Evolutionary conservation across 2,113 vertebrate species (phyloP).

Genomic region (Cyphomyrus plagiostoma): DNA sequence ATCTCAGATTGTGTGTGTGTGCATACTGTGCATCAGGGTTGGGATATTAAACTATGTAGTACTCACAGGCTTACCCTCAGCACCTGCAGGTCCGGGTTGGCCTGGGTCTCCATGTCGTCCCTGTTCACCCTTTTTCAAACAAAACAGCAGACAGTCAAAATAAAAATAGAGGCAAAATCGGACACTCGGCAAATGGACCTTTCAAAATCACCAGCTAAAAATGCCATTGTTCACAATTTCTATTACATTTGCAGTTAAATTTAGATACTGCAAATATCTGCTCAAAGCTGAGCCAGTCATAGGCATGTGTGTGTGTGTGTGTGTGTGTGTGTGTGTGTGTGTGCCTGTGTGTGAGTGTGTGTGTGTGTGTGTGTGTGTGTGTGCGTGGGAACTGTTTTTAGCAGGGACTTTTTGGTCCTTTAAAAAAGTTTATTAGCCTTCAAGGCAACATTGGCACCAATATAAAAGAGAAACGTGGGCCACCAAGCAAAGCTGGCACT

Average conservation of each 20-base stretch:
- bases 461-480: background rate
- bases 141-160: background rate
- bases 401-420: background rate
- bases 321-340: background rate
- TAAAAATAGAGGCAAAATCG: background rate
- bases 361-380: background rate
- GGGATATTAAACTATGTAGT: slow-evolving; percentile 82
- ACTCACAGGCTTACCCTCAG: slow-evolving; percentile 99
- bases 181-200: background rate
- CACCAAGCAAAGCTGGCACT: slow-evolving; percentile 9
- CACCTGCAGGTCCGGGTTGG: slow-evolving; percentile 82
- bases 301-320: background rate
- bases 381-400: background rate
- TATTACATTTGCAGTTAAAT: background rate
- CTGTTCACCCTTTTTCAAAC: slow-evolving; percentile 69
- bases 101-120: slow-evolving; percentile 73
- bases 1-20: background rate
- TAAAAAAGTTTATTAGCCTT: slow-evolving; percentile 12
- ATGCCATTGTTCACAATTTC: background rate
- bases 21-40: slow-evolving; percentile 33
- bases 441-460: slow-evolving; percentile 11
- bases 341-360: background rate
- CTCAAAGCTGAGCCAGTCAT: background rate
- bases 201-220: background rate
- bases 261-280: background rate